phyloP scores from a whole-genome alignment of 2,113 vertebrate genomes.

The Nipponia nippon region DNA sequence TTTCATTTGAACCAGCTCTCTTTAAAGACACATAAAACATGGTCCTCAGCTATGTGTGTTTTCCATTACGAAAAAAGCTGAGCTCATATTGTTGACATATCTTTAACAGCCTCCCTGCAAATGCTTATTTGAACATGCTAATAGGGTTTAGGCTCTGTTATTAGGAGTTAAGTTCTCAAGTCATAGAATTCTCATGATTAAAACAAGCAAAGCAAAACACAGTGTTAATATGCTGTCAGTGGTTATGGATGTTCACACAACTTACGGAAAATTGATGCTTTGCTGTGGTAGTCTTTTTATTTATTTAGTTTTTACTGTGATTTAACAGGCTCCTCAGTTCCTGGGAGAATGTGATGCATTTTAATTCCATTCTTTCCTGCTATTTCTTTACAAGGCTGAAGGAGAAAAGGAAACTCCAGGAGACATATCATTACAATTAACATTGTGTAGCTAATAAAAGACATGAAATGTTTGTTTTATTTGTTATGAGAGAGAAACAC shows the following conservation, averaged over 20 bases:
- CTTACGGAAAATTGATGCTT: conserved; percentile 69
- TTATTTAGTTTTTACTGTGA: conserved; percentile 72
- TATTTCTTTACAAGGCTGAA: conserved; percentile 68
- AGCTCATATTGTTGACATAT: conserved; percentile 79
- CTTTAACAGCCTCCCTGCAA: conserved; percentile 79
- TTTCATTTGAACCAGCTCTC: conserved; percentile 72
- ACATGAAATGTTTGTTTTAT: conserved; percentile 59
- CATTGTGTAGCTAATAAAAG: conserved; percentile 63
- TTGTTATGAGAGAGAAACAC: conserved; percentile 63
- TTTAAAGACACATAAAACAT: conserved; percentile 72
- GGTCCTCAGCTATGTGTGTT: conserved; percentile 69
- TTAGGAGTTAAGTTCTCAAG: conserved; percentile 72
- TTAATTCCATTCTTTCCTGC: conserved; percentile 65
- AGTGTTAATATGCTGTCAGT: conserved; percentile 67
- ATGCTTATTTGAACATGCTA: conserved; percentile 82
- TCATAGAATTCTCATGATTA: conserved; percentile 74
- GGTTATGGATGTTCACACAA: conserved; percentile 64
- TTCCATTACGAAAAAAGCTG: conserved; percentile 72
- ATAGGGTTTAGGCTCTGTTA: conserved; percentile 72
- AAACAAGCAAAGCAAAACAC: conserved; percentile 73
- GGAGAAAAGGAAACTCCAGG: conserved; percentile 59
- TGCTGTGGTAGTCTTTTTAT: conserved; percentile 71
- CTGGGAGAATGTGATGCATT: conserved; percentile 60
- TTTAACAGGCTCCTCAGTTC: conserved; percentile 65
- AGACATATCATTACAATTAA: conserved; percentile 63